Conservation (phyloP, 2,888 invertebrate genomes). For the Macrophya annulata region DNA sequence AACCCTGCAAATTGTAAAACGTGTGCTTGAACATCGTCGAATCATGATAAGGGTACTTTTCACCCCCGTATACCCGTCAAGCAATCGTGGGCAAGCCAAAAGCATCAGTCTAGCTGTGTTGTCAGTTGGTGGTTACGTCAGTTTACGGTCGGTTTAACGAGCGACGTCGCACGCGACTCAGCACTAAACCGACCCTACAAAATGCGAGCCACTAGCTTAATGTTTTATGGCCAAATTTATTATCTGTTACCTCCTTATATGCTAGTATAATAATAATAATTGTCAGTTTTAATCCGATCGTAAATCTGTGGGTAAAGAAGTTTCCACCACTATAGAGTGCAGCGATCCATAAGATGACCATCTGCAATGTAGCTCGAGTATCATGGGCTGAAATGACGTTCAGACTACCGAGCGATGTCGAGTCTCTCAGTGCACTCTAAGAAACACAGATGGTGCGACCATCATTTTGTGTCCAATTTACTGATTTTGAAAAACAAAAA, state of each 20-base stretch:
- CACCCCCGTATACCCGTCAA: slow-evolving; percentile 9
- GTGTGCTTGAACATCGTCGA: background rate
- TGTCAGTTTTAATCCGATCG: slow-evolving; percentile 78
- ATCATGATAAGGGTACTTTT: slow-evolving; percentile 21
- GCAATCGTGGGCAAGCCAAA: slow-evolving; percentile 21
- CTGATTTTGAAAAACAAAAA: background rate
- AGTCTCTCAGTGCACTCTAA: slow-evolving; percentile 5
- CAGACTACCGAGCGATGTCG: slow-evolving; percentile 37
- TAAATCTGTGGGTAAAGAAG: slow-evolving; percentile 71
- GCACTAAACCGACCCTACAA: slow-evolving; percentile 78
- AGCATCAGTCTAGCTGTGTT: slow-evolving; percentile 60
- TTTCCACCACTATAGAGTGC: slow-evolving; percentile 22
- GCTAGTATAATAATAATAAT: slow-evolving; percentile 78
- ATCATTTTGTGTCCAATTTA: background rate
- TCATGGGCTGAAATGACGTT: slow-evolving; percentile 6
- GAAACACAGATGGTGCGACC: slow-evolving; percentile 48
- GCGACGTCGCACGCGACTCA: slow-evolving; percentile 78
- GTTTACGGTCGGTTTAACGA: slow-evolving; percentile 79
- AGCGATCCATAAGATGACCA: slow-evolving; percentile 65
- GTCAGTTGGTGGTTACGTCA: slow-evolving; percentile 74
- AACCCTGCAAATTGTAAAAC: slow-evolving; percentile 9
- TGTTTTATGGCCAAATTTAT: slow-evolving; percentile 79
- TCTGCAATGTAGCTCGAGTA: slow-evolving; percentile 66
- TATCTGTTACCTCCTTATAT: slow-evolving; percentile 79
- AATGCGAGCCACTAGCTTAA: slow-evolving; percentile 78